Conservation (phyloP, 2,113 vertebrate genomes). For the Leptobrachium ailaonicum region DNA sequence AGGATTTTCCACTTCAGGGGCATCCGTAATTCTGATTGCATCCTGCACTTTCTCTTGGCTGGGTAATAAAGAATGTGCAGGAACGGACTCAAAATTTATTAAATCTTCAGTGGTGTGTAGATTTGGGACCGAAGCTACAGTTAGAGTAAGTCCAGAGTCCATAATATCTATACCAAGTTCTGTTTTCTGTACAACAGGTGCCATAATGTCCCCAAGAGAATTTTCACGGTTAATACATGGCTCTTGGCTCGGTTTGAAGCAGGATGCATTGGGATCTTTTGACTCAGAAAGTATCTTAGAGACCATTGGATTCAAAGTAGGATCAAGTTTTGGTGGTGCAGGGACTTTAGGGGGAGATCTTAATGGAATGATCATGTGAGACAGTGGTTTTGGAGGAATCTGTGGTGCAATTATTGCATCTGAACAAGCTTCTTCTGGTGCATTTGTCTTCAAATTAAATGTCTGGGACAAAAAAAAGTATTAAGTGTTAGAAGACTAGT, state of each 20-base stretch:
- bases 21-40: not conserved
- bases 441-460: too few relatives aligned
- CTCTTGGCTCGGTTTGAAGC: not conserved
- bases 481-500: too few relatives aligned
- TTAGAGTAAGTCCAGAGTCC: not conserved
- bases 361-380: not conserved
- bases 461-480: too few relatives aligned
- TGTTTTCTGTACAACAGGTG: not conserved
- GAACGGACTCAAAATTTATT: not conserved
- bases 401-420: conserved; percentile 29
- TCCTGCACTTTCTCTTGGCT: not conserved
- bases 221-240: not conserved
- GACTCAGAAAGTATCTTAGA: not conserved
- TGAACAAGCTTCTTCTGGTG: too few relatives aligned
- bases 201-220: not conserved
- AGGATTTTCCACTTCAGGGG: conserved; percentile 6
- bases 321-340: conserved; percentile 46
- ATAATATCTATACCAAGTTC: not conserved
- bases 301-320: conserved; percentile 31
- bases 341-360: conserved; percentile 19
- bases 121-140: not conserved
- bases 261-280: not conserved
- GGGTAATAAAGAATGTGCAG: not conserved
- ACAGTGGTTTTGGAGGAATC: conserved; percentile 15
- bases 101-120: not conserved